Evolutionary conservation across 2,113 vertebrate genomes (phyloP), one percentile per base, ranked within the genome.

Genomic region (Dryoscopus gambensis): DNA sequence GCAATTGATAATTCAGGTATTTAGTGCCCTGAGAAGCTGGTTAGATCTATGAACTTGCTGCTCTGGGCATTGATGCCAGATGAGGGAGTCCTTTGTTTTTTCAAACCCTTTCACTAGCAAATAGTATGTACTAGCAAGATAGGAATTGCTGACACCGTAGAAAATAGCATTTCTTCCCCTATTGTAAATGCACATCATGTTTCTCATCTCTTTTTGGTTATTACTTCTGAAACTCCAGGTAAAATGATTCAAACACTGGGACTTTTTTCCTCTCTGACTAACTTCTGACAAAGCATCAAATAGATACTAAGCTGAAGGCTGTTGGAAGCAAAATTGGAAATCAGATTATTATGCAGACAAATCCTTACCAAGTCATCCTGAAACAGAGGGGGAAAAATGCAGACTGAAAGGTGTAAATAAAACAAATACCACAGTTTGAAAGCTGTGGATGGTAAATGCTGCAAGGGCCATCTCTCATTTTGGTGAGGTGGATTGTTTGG

Each of bases 1-100:
- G n/a, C 11, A 87, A 50, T 39, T 70, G 18, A 23, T 84, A 75
- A 35, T 75, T 78, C 16, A 42, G 64, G 79, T 87, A 64, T 52
- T 31, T 53, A 53, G 20, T 80, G 68, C 56, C 69, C 47, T 59
- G 68, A 53, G 56, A 56, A 91, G 35, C 33, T 3, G 3, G 42
- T 74, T 50, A 52, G 55, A n/a, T 62, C 56, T 91, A 11, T 80
- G 55, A 88, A 67, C 37, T 89, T 87, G 42, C 78, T 70, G 52
- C 65, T 95, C 15, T 56, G 33, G 65, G 33, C 69, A 90, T 53
- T 91, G 53, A 22, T 91, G 57, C 78, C 87, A 79, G 78, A 75
- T 90, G 84, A 95, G 27, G 65, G 87, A 97, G 65, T 50, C 80
- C 55, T 89, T 95, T 94, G 68, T 92, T 81, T 70, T 86, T 91